A percentile compares a stretch with the other conserved stretches of the same genome.
These are phyloP conservation scores for Tupaia tana DNA, from an alignment of 2,113 vertebrate species.

Conservation along the genomic window DNA sequence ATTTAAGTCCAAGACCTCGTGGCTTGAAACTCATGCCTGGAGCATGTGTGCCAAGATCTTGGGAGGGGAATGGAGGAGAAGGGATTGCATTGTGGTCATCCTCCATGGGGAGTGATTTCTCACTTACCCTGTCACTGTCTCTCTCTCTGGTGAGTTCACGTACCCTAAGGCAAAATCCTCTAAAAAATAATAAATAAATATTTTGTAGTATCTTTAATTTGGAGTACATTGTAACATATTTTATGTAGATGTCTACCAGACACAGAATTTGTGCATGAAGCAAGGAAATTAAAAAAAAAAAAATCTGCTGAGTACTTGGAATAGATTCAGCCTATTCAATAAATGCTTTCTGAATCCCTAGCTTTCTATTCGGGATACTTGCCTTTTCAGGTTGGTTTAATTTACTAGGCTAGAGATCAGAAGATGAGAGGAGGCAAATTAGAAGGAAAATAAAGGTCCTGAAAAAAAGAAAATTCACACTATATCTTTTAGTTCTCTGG, in stretches of 20 bases:
- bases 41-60: no score
- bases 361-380: slow-evolving; percentile 7
- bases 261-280: slow-evolving; percentile 4
- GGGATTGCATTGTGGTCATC: no score
- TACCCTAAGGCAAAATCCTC: no score
- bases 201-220: slow-evolving; percentile 29
- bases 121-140: no score
- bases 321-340: slow-evolving; percentile 23
- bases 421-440: slow-evolving; percentile 37
- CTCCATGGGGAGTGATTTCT: no score
- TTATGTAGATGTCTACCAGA: not conserved
- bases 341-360: slow-evolving; percentile 40
- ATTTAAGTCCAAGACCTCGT: no score
- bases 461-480: slow-evolving; percentile 1
- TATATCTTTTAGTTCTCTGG: not conserved
- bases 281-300: slow-evolving; percentile 1
- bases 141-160: no score
- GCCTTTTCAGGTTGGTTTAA: slow-evolving; percentile 32
- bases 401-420: slow-evolving; percentile 30
- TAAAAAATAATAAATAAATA: no score
- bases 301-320: not conserved
- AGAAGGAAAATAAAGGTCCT: slow-evolving; percentile 6
- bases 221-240: not conserved
- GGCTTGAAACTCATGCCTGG: no score
- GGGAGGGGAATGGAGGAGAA: no score